Percentiles rank a stretch among this genome's conserved stretches.
These are phyloP conservation scores for Paralvinella palmiformis DNA, from an alignment of 1,140 invertebrate species.

Conservation along the genomic window DNA sequence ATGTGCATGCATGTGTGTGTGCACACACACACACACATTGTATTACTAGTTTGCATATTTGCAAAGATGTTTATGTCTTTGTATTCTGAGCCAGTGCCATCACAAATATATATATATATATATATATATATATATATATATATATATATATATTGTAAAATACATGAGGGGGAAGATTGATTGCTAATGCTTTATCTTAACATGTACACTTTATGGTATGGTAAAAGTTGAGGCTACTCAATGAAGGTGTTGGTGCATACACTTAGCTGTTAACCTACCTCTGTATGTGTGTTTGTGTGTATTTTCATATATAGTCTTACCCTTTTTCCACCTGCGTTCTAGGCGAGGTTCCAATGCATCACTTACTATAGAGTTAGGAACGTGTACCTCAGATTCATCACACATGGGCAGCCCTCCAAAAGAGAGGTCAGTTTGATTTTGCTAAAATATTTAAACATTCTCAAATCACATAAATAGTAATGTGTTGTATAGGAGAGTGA, in stretches of 20 bases:
- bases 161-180: background rate
- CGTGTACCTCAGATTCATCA: conserved; percentile 39
- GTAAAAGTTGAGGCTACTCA: background rate
- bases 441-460: too few species aligned
- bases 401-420: conserved; percentile 50
- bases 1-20: too few species aligned
- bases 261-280: background rate
- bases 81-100: too few species aligned
- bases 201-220: background rate
- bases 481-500: too few species aligned
- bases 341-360: conserved; percentile 74
- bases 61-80: too few species aligned
- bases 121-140: background rate
- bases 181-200: background rate
- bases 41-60: too few species aligned
- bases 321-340: background rate
- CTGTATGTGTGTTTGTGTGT: background rate
- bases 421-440: conserved; percentile 51
- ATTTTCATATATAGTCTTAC: background rate
- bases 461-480: too few species aligned
- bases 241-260: background rate
- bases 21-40: too few species aligned
- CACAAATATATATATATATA: background rate
- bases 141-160: background rate
- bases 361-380: conserved; percentile 63